Base-by-base conservation (phyloP, 2,888 invertebrate genomes). In the Lepidocyrtoides sp. region DNA sequence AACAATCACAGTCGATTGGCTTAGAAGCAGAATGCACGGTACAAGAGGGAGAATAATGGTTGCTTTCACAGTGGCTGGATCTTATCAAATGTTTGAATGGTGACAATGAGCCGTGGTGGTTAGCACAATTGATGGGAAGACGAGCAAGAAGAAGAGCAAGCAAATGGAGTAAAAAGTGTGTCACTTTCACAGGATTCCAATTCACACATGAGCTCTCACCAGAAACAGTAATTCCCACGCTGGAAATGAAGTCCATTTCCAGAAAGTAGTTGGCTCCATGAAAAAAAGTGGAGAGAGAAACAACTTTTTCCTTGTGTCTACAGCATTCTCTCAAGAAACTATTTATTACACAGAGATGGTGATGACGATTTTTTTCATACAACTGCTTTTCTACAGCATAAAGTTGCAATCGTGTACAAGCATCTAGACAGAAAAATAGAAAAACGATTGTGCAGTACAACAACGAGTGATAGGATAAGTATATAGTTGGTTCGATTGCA, bases 231-330 rank as follows among this genome's bases (percentile, higher is more conserved):
- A 91, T 91, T 86, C 84, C 86, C 85, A 91, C 91, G 81, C 81
- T 86, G 81, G 85, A 86, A 82, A 90, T 85, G 91, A 91, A 91
- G 91, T 91, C 72, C 91, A 91, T 91, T 91, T 91, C 86, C 86
- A 91, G 72, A 91, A 86, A 84, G 69, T 72, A 72, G 77, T 85
- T 84, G 77, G 86, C 81, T 86, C 86, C 91, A 81, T 84, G 81
- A 86, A 82, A 79, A 81, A 51, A 36, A 36, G 36, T 4, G 32
- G 41, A 75, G 29, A 54, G 36, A 60, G 32, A 91, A 91, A 86
- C 72, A 36, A 36, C 36, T 36, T 81, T 90, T 60, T 85, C 60
- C 57, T 36, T 48, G 60, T 51, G 60, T 86, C 66, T 82, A 79
- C 57, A 86, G n/a, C 85, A 86, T 86, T 91, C 72, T 75, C 63